These are phyloP conservation scores for Malurus alboscapulatus DNA, from an alignment of 2,113 vertebrate genomes.

Conservation along the genomic window DNA sequence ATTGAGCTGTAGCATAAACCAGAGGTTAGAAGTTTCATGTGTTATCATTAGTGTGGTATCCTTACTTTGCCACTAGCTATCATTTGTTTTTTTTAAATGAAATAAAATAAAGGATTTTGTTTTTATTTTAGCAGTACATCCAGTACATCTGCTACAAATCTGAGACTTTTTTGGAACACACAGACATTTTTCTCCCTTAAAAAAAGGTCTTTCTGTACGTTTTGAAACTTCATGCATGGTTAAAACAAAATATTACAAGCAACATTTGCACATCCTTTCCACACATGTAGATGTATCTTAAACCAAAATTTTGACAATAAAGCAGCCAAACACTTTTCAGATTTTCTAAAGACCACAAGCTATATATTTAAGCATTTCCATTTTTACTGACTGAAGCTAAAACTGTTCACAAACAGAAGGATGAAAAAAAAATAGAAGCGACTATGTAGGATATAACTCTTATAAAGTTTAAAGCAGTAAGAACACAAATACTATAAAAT, in stretches of 20 bases:
- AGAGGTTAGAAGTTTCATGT: background rate
- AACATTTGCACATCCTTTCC: background rate
- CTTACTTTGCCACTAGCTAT: background rate
- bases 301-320: background rate
- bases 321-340: background rate
- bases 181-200: background rate
- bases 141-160: background rate
- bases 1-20: background rate
- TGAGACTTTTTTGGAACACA: background rate
- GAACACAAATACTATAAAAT: slow-evolving; percentile 20
- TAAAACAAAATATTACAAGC: background rate
- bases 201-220: background rate
- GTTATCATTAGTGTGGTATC: background rate
- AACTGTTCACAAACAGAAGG: background rate
- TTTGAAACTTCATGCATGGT: background rate
- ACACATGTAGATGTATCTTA: background rate
- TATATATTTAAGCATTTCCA: background rate
- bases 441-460: background rate
- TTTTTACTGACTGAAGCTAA: background rate
- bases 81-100: background rate
- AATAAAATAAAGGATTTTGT: background rate
- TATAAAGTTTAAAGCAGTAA: slow-evolving; percentile 12
- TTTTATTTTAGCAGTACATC: background rate
- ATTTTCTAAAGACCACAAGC: background rate
- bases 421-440: background rate